Percentiles rank a stretch among this genome's conserved stretches.
phyloP scores from a whole-genome alignment of 2,888 invertebrate species.

The Mythimna vitellina region DNA sequence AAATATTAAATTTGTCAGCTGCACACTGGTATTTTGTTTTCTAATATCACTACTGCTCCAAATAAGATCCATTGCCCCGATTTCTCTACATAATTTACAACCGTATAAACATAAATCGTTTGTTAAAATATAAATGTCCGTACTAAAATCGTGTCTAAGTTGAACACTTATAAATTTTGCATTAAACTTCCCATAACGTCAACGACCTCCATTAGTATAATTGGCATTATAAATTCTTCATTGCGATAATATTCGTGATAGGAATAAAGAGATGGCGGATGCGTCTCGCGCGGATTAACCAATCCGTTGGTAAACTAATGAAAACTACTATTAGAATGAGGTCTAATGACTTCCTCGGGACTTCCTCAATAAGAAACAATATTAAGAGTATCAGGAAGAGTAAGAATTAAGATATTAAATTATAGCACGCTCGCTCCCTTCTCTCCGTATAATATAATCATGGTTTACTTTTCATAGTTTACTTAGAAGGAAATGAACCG shows the following conservation, averaged over 20 bases:
- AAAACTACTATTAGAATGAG: slow-evolving; percentile 35
- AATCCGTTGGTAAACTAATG: slow-evolving; percentile 36
- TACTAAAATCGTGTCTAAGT: slow-evolving; percentile 35
- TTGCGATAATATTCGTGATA: slow-evolving; percentile 59
- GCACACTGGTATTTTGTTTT: slow-evolving; percentile 19
- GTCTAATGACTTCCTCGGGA: slow-evolving; percentile 48
- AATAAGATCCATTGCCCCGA: slow-evolving; percentile 31
- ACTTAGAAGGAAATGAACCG: slow-evolving; percentile 52
- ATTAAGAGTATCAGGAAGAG: slow-evolving; percentile 54
- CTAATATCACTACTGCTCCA: slow-evolving; percentile 15
- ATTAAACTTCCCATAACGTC: slow-evolving; percentile 39
- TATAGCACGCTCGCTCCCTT: slow-evolving; percentile 45
- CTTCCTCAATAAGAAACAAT: slow-evolving; percentile 50
- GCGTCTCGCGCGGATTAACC: slow-evolving; percentile 29
- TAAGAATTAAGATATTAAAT: slow-evolving; percentile 52
- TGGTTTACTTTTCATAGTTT: slow-evolving; percentile 48
- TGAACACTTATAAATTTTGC: slow-evolving; percentile 42
- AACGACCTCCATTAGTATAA: slow-evolving; percentile 56
- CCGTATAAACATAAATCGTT: slow-evolving; percentile 41
- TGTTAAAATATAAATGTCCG: slow-evolving; percentile 35
- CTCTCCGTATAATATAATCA: slow-evolving; percentile 44
- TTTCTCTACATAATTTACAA: slow-evolving; percentile 44
- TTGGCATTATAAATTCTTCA: slow-evolving; percentile 49
- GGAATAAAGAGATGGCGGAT: slow-evolving; percentile 55
- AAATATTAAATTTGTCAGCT: slow-evolving; percentile 1